These are phyloP conservation scores for Musca domestica DNA, from an alignment of 1,140 invertebrate genomes.

Conservation along the genomic window DNA sequence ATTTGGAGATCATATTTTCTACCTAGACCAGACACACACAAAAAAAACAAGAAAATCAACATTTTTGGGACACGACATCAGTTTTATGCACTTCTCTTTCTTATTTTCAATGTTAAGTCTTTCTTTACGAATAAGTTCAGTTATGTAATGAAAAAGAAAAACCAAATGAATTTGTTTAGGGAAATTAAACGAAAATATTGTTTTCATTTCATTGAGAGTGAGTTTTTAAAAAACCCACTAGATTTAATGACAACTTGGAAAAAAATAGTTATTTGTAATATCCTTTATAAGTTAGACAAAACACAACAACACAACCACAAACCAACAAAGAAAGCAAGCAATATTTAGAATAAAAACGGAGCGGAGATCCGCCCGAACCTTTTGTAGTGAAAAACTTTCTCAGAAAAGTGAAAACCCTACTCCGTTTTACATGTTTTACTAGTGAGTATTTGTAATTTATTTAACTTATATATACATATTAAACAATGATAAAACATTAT, in stretches of 20 bases:
- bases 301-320: neutral
- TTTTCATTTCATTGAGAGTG: slow-evolving; percentile 3
- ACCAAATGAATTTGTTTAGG: slow-evolving; percentile 15
- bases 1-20: neutral
- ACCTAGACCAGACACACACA: neutral
- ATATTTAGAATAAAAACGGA: slow-evolving; percentile 9
- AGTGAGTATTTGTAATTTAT: slow-evolving; percentile 26
- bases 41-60: slow-evolving; percentile 2
- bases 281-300: slow-evolving; percentile 5
- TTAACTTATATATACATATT: slow-evolving; percentile 23
- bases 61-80: neutral
- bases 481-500: slow-evolving; percentile 8
- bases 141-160: slow-evolving; percentile 1
- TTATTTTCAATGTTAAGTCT: neutral
- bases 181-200: slow-evolving; percentile 11
- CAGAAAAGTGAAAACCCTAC: neutral
- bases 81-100: neutral
- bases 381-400: slow-evolving; percentile 13
- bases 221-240: neutral
- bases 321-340: neutral
- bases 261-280: neutral
- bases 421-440: slow-evolving; percentile 19
- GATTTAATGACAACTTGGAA: neutral
- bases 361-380: neutral
- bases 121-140: too few relatives aligned